Conservation (phyloP, 2,113 vertebrate genomes). For the Oncorhynchus mykiss region DNA sequence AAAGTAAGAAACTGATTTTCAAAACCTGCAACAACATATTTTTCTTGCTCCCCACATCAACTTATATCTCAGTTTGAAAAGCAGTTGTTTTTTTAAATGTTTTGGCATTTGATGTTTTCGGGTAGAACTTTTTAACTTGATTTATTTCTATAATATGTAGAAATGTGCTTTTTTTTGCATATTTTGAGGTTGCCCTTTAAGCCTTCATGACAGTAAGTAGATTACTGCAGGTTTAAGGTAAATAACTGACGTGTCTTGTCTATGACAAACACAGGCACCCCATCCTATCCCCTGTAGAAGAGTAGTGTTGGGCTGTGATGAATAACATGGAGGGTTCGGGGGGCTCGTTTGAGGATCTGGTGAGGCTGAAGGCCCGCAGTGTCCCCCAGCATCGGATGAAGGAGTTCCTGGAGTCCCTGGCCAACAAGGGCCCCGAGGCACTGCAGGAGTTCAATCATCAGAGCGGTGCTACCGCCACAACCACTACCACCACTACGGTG, state of each 20-base stretch:
- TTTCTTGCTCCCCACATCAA: too few species aligned
- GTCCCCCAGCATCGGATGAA: constrained; percentile 99
- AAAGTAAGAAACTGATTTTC: too few species aligned
- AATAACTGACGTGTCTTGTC: not conserved
- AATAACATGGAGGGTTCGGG: constrained; percentile 65
- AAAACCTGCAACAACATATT: too few species aligned
- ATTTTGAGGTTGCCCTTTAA: too few species aligned
- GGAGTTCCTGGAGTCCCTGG: constrained; percentile 96
- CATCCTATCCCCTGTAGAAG: not conserved
- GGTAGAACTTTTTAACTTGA: too few species aligned
- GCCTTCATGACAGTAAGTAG: too few species aligned
- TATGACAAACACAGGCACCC: not conserved
- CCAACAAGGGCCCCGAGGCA: constrained; percentile 93
- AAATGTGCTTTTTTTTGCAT: too few species aligned
- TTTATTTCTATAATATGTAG: too few species aligned
- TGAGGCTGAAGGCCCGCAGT: constrained; percentile 93
- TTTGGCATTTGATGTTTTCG: too few species aligned
- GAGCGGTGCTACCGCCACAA: constrained; percentile 66
- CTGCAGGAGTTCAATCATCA: constrained; percentile 95
- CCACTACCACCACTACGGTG: constrained; percentile 87
- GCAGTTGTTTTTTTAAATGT: too few species aligned
- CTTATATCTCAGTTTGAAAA: too few species aligned
- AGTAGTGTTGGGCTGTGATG: not conserved
- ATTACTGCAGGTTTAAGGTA: too few species aligned
- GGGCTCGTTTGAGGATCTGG: constrained; percentile 94